These are phyloP conservation scores for Dipodomys stephensi DNA, from an alignment of 2,113 vertebrate species.

Conservation along the genomic window DNA sequence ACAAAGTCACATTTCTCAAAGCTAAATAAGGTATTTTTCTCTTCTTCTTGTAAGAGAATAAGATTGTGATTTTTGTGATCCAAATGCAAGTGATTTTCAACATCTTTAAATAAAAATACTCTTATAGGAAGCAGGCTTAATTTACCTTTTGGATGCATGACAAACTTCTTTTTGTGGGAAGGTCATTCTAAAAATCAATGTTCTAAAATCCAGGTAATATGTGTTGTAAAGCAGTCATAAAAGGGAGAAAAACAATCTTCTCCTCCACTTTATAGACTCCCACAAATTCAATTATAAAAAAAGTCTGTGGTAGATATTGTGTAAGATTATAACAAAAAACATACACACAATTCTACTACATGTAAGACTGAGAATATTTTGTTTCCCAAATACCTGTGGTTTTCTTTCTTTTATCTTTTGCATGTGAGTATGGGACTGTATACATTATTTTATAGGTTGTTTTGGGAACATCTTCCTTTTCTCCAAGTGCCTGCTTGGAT, in stretches of 20 bases:
- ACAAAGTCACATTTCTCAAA: constrained; percentile 18
- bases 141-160: not conserved
- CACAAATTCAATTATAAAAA: constrained; percentile 23
- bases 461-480: constrained; percentile 44
- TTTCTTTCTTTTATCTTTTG: not conserved
- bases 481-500: not conserved
- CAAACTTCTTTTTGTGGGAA: not conserved
- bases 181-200: constrained; percentile 18
- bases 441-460: not conserved
- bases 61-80: constrained; percentile 16
- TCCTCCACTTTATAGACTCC: not conserved
- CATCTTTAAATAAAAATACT: constrained; percentile 25
- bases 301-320: constrained; percentile 42
- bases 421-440: not conserved
- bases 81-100: not conserved
- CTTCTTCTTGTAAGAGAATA: not conserved
- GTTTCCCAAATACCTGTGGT: not conserved
- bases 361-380: not conserved
- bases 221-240: not conserved
- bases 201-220: not conserved
- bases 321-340: not conserved
- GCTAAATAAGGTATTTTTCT: not conserved
- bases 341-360: not conserved
- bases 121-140: not conserved
- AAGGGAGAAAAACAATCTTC: not conserved